Conservation (phyloP, 2,797 vertebrate species). For the Anguilla obscura region DNA sequence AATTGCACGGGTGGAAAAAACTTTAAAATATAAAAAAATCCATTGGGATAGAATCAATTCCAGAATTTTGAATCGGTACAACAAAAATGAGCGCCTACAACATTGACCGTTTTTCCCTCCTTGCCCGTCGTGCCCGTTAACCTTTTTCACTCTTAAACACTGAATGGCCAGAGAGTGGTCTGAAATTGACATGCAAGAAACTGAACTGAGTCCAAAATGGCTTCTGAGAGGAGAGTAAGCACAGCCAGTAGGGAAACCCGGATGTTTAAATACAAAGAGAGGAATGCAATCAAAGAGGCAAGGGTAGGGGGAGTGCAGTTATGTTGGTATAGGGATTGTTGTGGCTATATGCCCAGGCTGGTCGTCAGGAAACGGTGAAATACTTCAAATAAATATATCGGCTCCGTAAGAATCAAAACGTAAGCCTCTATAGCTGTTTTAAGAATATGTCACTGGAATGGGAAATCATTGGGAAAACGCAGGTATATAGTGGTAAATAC, state of each 20-base stretch:
- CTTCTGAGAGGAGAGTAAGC: constrained; percentile 65
- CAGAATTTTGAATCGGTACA: constrained; percentile 20
- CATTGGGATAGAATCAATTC: constrained; percentile 43
- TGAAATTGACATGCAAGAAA: constrained; percentile 49
- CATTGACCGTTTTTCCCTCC: constrained; percentile 18
- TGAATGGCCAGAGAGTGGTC: constrained; percentile 43
- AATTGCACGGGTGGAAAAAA: constrained; percentile 35
- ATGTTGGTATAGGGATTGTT: constrained; percentile 22
- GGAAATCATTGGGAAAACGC: not conserved
- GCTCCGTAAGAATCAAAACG: not conserved
- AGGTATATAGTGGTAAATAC: not conserved
- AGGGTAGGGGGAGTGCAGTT: constrained; percentile 37
- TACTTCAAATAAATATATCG: not conserved
- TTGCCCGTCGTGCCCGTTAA: constrained; percentile 18
- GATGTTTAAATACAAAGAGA: constrained; percentile 82
- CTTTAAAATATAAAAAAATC: constrained; percentile 51
- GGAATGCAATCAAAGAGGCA: constrained; percentile 49
- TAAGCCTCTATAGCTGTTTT: not conserved
- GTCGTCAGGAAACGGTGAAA: not conserved
- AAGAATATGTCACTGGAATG: not conserved
- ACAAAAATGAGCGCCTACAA: not conserved
- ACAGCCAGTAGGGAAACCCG: constrained; percentile 77
- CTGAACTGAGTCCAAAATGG: constrained; percentile 83
- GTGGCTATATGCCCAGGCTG: constrained; percentile 6
- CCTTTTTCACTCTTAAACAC: constrained; percentile 37